Evolutionary conservation across 2,888 invertebrate genomes (phyloP).

Genomic region (Timema cristinae): DNA sequence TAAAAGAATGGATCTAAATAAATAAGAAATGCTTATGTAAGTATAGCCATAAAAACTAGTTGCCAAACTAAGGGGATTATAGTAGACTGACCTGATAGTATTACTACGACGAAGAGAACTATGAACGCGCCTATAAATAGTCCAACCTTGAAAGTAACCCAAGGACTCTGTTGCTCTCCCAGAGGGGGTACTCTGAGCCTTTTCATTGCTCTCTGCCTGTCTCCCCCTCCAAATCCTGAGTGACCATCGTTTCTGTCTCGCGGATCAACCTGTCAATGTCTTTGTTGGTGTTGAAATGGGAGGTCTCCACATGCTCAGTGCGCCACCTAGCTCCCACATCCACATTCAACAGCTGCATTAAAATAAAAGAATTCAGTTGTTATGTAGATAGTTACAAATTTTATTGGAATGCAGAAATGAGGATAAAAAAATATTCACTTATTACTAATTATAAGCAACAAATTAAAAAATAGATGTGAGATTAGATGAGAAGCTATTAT

Average conservation of each 20-base stretch:
- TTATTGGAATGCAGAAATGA: too few species aligned
- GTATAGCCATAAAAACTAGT: too few species aligned
- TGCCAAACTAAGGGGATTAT: too few species aligned
- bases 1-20: slow-evolving; percentile 1
- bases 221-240: slow-evolving; percentile 71
- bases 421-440: too few species aligned
- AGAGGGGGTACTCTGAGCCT: slow-evolving; percentile 78
- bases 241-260: slow-evolving; percentile 70
- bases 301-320: slow-evolving; percentile 72
- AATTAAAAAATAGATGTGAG: too few species aligned
- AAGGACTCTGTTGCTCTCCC: slow-evolving; percentile 76
- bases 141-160: slow-evolving; percentile 81
- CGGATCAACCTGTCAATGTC: slow-evolving; percentile 79
- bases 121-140: slow-evolving; percentile 79
- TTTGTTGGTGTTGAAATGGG: slow-evolving; percentile 78
- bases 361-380: background rate
- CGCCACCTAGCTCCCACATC: slow-evolving; percentile 75
- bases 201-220: slow-evolving; percentile 84
- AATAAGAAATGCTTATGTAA: too few species aligned
- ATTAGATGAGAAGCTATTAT: too few species aligned
- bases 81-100: slow-evolving; percentile 57
- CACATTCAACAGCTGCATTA: slow-evolving; percentile 55
- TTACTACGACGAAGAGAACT: slow-evolving; percentile 66
- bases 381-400: background rate
- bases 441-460: too few species aligned